phyloP scores from a whole-genome alignment of 2,797 vertebrate genomes.

The Monodelphis domestica region DNA sequence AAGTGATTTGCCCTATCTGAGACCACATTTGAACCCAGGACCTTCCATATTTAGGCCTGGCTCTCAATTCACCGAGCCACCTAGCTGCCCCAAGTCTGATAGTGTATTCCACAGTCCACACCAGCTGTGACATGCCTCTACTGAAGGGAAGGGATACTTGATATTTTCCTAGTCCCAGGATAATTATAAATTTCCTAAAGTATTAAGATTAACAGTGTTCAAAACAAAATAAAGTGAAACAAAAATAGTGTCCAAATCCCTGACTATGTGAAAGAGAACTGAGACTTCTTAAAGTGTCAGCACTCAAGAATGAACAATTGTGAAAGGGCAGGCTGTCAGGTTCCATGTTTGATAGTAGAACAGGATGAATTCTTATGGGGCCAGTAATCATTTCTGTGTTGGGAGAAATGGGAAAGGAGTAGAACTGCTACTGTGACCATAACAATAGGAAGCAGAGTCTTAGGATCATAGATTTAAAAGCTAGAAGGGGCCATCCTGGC shows the following conservation, averaged over 20 bases:
- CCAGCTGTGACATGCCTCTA: neutral
- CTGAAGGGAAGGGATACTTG: neutral
- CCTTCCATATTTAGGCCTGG: too few species aligned
- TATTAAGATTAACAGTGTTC: neutral
- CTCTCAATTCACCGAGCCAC: too few species aligned
- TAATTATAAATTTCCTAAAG: neutral
- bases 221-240: too few species aligned
- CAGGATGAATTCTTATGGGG: neutral
- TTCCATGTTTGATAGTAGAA: neutral
- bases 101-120: neutral
- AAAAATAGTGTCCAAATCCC: neutral
- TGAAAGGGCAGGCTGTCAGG: neutral
- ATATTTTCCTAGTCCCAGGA: neutral
- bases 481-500: neutral
- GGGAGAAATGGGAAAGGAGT: neutral
- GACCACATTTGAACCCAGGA: too few species aligned
- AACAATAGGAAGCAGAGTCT: neutral
- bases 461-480: neutral
- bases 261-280: neutral
- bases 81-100: neutral
- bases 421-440: neutral
- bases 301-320: neutral
- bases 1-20: too few species aligned
- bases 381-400: neutral
- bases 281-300: neutral